A percentile compares a stretch with the other conserved stretches of the same genome.
Conservation (phyloP, 2,888 invertebrate genomes). For the Catocala sponsa region DNA sequence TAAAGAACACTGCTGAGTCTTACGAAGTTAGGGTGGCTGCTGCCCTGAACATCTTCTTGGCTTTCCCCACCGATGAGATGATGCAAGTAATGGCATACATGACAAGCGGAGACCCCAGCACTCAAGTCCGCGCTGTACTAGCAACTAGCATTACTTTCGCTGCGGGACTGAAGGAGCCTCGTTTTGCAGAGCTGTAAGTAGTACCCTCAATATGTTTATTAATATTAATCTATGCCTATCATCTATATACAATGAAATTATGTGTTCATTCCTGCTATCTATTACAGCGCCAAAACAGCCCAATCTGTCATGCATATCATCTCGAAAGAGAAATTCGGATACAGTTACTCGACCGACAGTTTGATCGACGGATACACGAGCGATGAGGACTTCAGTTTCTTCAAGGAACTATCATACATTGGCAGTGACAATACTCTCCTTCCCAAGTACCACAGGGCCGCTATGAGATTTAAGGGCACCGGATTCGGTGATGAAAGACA, state of each 20-base stretch:
- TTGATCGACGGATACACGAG: slow-evolving; percentile 67
- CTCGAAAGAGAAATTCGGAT: slow-evolving; percentile 78
- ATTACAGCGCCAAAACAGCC: slow-evolving; percentile 76
- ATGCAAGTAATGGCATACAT: slow-evolving; percentile 91
- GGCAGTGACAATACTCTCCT: slow-evolving; percentile 87
- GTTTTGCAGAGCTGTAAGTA: slow-evolving; percentile 84
- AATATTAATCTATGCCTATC: too few species aligned
- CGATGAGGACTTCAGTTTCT: slow-evolving; percentile 74
- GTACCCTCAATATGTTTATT: too few species aligned
- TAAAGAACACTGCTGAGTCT: slow-evolving; percentile 89
- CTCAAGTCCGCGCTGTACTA: slow-evolving; percentile 90
- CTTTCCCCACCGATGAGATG: slow-evolving; percentile 89
- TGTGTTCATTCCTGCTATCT: too few species aligned
- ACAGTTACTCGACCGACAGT: slow-evolving; percentile 82
- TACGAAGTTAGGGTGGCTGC: slow-evolving; percentile 90
- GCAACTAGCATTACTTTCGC: slow-evolving; percentile 88
- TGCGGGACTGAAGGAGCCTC: slow-evolving; percentile 79
- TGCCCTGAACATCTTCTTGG: slow-evolving; percentile 88
- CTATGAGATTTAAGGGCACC: slow-evolving; percentile 59
- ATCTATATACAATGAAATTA: too few species aligned
- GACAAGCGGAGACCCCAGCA: slow-evolving; percentile 89
- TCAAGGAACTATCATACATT: slow-evolving; percentile 74
- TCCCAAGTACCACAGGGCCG: slow-evolving; percentile 77
- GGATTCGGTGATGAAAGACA: slow-evolving; percentile 67
- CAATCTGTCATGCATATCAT: slow-evolving; percentile 78